Evolutionary conservation across 2,797 vertebrate species (phyloP), one percentile per base, ranked within the genome.

Genomic region (Chaenodraco wilsoni): DNA sequence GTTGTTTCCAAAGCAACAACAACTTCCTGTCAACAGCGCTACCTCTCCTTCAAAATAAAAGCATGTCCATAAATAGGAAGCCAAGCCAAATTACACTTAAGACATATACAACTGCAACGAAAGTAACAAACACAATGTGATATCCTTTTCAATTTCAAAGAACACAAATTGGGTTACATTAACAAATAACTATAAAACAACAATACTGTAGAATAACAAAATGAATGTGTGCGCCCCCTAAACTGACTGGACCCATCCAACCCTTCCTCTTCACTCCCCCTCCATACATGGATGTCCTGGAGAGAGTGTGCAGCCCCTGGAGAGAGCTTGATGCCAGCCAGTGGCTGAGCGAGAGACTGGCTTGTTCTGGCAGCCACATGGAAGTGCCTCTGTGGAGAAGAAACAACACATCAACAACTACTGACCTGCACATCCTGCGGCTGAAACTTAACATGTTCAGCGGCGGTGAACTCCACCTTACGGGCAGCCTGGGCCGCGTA

Each of bases 351-450:
- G 50, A 92, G 81, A 41, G 88, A 86, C 76, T 84, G 84, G 75
- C 62, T 71, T 65, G 69, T 69, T 78, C 73, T 85, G 76, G 74
- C 27, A 50, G 80, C 74, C 5, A 37, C 87, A 91, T 81, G 79
- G 78, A 87, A 91, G 3, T 69, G 75, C 79, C 78, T 91, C 88
- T 92, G 87, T 74, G 78, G 84, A 90, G 51, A 55, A 85, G 74
- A 91, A 69, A 87, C 56, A 37, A 84, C 0, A 80, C 48, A 65
- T 87, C 57, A 90, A 72, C 82, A 70, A 76, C 62, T 82, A 94
- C 94, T 91, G 60, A 98, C 97, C 96, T 98, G 96, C 56, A 96
- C 93, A 66, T 97, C 95, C 87, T 98, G 94, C 2, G 95, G 95
- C 5, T 89, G 92, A 58, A 93, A 91, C 79, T 82, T 90, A 23